A percentile compares a stretch with the other conserved stretches of the same genome.
phyloP scores from a whole-genome alignment of 2,113 vertebrate genomes.

The Gracilinanus agilis region DNA sequence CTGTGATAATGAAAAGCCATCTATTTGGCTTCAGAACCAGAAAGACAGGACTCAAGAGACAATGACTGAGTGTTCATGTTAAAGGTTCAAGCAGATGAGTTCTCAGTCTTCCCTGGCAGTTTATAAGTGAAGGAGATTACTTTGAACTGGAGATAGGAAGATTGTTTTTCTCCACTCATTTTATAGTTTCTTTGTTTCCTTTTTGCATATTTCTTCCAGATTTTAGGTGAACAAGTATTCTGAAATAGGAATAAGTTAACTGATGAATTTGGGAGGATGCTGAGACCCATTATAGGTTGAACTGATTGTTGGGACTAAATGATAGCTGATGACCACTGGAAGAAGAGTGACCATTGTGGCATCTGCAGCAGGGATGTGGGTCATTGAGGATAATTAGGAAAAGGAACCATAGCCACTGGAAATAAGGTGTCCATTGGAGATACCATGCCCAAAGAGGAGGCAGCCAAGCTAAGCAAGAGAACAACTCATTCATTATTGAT shows the following conservation, averaged over 20 bases:
- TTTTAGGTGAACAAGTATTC: not conserved
- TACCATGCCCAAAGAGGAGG: not conserved
- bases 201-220: not conserved
- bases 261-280: not conserved
- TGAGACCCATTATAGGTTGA: not conserved
- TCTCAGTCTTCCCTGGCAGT: not conserved
- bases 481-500: not conserved
- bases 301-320: not conserved
- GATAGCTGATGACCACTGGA: not conserved
- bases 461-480: not conserved
- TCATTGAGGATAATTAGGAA: not conserved
- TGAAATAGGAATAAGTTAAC: not conserved
- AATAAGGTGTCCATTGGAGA: not conserved
- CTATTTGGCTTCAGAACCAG: not conserved
- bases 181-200: not conserved
- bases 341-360: not conserved
- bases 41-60: not conserved
- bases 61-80: not conserved
- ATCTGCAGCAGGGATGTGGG: not conserved
- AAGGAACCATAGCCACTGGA: not conserved
- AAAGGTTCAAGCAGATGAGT: not conserved
- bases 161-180: not conserved
- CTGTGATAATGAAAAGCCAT: not conserved
- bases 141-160: not conserved
- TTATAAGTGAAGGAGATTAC: not conserved